A percentile compares a stretch with the other conserved stretches of the same genome.
These are phyloP conservation scores for Meghimatium bilineatum DNA, from an alignment of 2,888 invertebrate species.

Conservation along the genomic window DNA sequence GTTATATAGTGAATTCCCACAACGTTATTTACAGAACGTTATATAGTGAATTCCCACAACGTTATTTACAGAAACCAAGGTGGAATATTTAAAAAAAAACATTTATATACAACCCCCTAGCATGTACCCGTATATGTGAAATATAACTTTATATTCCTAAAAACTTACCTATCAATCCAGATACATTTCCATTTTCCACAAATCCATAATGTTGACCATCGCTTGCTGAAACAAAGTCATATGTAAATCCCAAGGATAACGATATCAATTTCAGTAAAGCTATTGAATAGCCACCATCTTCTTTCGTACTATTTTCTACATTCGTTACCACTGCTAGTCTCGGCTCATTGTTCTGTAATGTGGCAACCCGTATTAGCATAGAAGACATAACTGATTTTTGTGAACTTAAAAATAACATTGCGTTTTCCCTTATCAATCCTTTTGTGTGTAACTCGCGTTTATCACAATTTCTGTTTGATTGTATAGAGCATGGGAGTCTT, in stretches of 20 bases:
- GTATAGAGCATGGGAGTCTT: too few species aligned
- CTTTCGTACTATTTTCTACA: neutral
- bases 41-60: too few species aligned
- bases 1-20: too few species aligned
- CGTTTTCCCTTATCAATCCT: neutral
- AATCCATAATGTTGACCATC: neutral
- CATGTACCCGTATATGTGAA: too few species aligned
- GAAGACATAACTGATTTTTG: slow-evolving; percentile 6
- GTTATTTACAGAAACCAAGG: too few species aligned
- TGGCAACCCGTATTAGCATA: neutral
- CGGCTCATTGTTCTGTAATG: neutral
- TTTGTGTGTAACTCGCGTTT: neutral
- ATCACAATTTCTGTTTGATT: neutral
- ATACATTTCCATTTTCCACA: neutral
- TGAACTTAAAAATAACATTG: neutral
- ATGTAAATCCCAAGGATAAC: neutral
- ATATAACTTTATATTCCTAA: too few species aligned
- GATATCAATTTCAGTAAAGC: neutral
- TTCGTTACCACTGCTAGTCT: too few species aligned
- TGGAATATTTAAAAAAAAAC: too few species aligned
- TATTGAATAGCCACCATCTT: slow-evolving; percentile 18
- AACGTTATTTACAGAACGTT: too few species aligned
- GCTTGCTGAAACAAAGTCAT: neutral
- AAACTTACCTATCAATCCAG: slow-evolving; percentile 14
- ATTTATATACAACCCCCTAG: too few species aligned